Percentiles rank a stretch among this genome's conserved stretches.
Conservation (phyloP, 2,888 invertebrate genomes). For the Lottia scabra region DNA sequence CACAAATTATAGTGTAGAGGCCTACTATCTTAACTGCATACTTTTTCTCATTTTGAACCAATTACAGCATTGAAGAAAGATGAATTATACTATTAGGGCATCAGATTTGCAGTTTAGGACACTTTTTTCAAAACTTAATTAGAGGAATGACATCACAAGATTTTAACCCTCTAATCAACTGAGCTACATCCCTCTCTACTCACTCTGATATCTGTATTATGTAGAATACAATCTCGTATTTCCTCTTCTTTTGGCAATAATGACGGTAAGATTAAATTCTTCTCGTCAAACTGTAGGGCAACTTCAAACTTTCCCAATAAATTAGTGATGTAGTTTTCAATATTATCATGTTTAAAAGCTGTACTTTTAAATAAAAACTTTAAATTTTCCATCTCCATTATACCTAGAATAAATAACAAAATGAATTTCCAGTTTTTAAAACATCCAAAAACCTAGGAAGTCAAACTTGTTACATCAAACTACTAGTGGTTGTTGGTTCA, state of each 20-base stretch:
- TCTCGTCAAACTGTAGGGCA: conserved; percentile 94
- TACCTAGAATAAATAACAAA: conserved; percentile 71
- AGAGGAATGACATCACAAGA: not conserved
- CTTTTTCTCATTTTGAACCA: no score
- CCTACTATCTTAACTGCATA: no score
- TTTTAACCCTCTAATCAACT: not conserved
- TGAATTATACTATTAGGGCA: no score
- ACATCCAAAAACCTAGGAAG: no score
- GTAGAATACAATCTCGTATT: conserved; percentile 33
- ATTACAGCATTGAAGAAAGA: no score
- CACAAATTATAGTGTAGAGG: no score
- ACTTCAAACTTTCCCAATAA: conserved; percentile 97
- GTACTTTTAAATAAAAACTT: conserved; percentile 91
- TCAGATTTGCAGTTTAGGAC: not conserved
- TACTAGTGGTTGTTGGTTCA: no score
- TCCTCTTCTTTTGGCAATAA: conserved; percentile 82
- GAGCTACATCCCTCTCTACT: not conserved
- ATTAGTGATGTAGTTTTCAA: conserved; percentile 86
- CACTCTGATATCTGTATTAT: conserved; percentile 36
- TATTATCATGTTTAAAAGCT: conserved; percentile 75
- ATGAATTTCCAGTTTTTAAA: no score
- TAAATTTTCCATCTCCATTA: conserved; percentile 94
- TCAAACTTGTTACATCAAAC: no score
- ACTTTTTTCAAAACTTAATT: not conserved
- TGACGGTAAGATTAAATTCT: conserved; percentile 91